A percentile compares a stretch with the other conserved stretches of the same genome.
Conservation (phyloP, 2,888 invertebrate genomes). For the Galerucella nymphaeae region DNA sequence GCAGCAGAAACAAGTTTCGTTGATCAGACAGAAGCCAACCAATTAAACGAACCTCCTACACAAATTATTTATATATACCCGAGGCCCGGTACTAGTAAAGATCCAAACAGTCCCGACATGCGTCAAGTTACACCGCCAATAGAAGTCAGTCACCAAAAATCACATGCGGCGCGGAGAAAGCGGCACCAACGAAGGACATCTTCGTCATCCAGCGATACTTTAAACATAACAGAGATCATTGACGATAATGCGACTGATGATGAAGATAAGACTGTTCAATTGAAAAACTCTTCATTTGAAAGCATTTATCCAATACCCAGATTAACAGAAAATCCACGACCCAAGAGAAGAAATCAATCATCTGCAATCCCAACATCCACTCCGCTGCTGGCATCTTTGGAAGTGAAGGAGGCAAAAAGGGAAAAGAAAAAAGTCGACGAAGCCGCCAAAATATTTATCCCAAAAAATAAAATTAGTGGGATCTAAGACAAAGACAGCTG, state of each 20-base stretch:
- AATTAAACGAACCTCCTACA: neutral
- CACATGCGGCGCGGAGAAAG: neutral
- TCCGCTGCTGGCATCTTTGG: too few relatives aligned
- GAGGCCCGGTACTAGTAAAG: neutral
- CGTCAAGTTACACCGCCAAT: neutral
- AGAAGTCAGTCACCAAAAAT: too few relatives aligned
- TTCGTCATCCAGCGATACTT: slow-evolving; percentile 17
- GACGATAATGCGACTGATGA: slow-evolving; percentile 29
- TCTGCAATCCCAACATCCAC: neutral
- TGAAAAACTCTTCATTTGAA: slow-evolving; percentile 7
- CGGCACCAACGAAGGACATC: slow-evolving; percentile 10
- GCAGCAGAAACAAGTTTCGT: neutral
- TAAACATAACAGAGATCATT: slow-evolving; percentile 14
- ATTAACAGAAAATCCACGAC: neutral
- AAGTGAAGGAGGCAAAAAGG: too few relatives aligned
- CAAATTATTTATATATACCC: neutral
- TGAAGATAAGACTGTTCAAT: slow-evolving; percentile 27
- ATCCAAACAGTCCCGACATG: neutral
- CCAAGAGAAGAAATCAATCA: slow-evolving; percentile 1
- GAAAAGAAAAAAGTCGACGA: too few relatives aligned
- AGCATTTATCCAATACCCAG: slow-evolving; percentile 6
- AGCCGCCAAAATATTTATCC: too few relatives aligned
- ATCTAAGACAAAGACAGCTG: neutral
- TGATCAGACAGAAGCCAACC: neutral
- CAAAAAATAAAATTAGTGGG: neutral